A percentile compares a stretch with the other conserved stretches of the same genome.
phyloP scores from a whole-genome alignment of 2,888 invertebrate genomes.

The Stenotaenia linearis region DNA sequence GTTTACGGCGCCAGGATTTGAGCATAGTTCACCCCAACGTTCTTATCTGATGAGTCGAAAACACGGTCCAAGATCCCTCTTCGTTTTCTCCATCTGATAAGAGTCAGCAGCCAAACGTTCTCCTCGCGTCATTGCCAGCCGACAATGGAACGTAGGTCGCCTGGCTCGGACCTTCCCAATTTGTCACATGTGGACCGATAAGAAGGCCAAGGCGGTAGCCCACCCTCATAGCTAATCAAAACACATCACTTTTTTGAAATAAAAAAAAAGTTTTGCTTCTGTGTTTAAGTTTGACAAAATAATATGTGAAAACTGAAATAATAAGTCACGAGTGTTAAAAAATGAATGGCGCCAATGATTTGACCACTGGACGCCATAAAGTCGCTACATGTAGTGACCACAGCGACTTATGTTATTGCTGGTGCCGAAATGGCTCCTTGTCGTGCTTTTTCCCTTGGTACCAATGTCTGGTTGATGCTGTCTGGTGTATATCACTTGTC shows the following conservation, averaged over 20 bases:
- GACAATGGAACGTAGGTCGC: neutral
- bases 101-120: neutral
- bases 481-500: neutral
- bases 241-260: neutral
- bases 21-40: neutral
- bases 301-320: neutral
- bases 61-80: neutral
- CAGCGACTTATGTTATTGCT: neutral
- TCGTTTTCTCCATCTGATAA: neutral
- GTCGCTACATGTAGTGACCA: neutral
- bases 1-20: neutral
- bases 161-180: neutral
- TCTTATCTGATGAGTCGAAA: neutral
- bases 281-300: too few species aligned
- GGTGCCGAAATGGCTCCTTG: neutral
- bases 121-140: neutral
- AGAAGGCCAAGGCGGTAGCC: neutral
- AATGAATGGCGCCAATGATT: neutral
- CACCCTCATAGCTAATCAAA: neutral
- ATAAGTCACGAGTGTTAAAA: neutral
- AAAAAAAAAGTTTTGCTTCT: too few species aligned
- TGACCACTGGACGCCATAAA: neutral
- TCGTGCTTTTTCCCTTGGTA: neutral
- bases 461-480: neutral
- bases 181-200: neutral